Base-by-base conservation (phyloP, 2,888 invertebrate genomes). In the Empis livida region DNA sequence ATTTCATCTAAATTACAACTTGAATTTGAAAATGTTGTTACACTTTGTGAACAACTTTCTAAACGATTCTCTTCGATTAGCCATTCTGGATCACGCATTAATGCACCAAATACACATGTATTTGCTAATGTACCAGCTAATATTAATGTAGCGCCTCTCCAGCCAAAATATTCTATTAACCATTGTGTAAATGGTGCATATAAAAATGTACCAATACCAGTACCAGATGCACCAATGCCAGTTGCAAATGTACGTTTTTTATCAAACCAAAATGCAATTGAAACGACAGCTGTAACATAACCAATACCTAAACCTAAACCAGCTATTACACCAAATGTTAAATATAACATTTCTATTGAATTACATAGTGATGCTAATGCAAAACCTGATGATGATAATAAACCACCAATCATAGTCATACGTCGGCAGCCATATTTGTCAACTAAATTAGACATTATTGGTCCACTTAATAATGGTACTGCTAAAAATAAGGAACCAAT, bases 261-360 rank as follows among this genome's bases (percentile, higher is more conserved):
- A 58, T 92, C 90, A 66, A 93, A 93, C 83, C 92, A 93, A 63
- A 88, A 91, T 9, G 92, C 91, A 49, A 93, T 87, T 46, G 87
- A 85, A 6, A 92, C 91, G 6, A 92, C 91, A 8, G 91, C 90
- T 3, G 20, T 41, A 41, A 20, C 41, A 41, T 41, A 41, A n/a
- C 41, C 41, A 14, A 41, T 41, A 14, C 41, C 41, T 53, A 92
- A 71, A 1, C 91, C 92, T 49, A 91, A 65, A 1, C 91, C 91
- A 44, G 89, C 82, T 30, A 90, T 76, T 1, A 90, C 77, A 31
- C 91, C 91, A 63, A 91, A 91, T 1, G 89, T 90, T 45, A 92
- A 61, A 73, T 84, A 86, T 72, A 90, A 78, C 70, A 82, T 75
- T 67, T 82, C 84, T 44, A 92, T 76, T 9, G 82, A 80, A 45